Conservation (phyloP, 1,140 invertebrate genomes). For the Acromyrmex charruanus region DNA sequence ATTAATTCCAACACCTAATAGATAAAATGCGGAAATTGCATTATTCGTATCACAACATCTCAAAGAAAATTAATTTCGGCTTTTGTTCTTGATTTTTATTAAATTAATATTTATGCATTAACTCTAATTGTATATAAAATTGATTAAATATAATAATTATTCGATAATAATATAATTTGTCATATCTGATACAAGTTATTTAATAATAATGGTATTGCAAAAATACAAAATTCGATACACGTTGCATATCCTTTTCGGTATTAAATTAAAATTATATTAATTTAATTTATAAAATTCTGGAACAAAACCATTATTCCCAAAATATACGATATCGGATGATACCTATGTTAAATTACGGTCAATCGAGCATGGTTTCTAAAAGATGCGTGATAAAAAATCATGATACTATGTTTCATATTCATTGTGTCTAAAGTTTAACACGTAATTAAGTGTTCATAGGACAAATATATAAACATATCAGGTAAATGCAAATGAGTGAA, state of each 20-base stretch:
- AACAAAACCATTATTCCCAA: not conserved
- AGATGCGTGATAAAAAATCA: not conserved
- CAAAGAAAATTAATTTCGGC: not conserved
- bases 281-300: slow-evolving; percentile 14
- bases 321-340: not conserved
- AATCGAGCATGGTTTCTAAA: not conserved
- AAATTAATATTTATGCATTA: not conserved
- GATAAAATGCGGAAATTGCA: not conserved
- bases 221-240: not conserved
- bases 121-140: not conserved
- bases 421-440: not conserved
- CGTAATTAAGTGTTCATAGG: slow-evolving; percentile 14
- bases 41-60: not conserved
- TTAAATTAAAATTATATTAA: slow-evolving; percentile 13
- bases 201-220: not conserved
- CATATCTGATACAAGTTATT: not conserved
- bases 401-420: not conserved
- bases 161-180: not conserved
- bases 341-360: not conserved
- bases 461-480: not conserved
- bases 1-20: no score
- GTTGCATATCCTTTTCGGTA: not conserved
- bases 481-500: not conserved
- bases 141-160: not conserved
- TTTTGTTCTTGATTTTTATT: not conserved